phyloP scores from a whole-genome alignment of 37 sponge, comb jelly and placozoan species.

The Oscarella lobularis region DNA sequence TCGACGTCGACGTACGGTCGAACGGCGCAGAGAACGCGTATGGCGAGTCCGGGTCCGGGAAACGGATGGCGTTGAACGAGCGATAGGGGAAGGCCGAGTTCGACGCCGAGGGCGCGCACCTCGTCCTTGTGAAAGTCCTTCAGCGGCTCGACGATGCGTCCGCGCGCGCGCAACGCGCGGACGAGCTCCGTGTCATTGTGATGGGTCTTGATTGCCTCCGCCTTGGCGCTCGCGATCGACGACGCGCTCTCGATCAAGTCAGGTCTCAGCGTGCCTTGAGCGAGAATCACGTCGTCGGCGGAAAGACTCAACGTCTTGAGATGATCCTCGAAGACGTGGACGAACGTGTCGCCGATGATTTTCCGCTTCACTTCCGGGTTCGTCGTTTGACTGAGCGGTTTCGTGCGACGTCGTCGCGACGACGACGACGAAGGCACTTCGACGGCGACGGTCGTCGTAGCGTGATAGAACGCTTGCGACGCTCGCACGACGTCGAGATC shows the following conservation, averaged over 20 bases:
- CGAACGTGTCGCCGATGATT: slow-evolving; percentile 86
- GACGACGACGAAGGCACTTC: not conserved
- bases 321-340: slow-evolving; percentile 30
- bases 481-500: slow-evolving; percentile 29
- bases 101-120: slow-evolving; percentile 57
- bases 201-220: slow-evolving; percentile 86
- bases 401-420: slow-evolving; percentile 7
- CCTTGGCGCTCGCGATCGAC: slow-evolving; percentile 43
- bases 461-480: slow-evolving; percentile 17
- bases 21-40: slow-evolving; percentile 50
- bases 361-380: slow-evolving; percentile 70
- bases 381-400: slow-evolving; percentile 37
- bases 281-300: slow-evolving; percentile 25
- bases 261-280: slow-evolving; percentile 74
- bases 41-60: slow-evolving; percentile 82
- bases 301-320: slow-evolving; percentile 15
- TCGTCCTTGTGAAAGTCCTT: slow-evolving; percentile 87
- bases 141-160: slow-evolving; percentile 69
- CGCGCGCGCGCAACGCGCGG: slow-evolving; percentile 50
- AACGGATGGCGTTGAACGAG: slow-evolving; percentile 81
- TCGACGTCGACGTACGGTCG: slow-evolving; percentile 23
- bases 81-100: slow-evolving; percentile 56
- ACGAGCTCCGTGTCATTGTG: slow-evolving; percentile 85
- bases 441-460: slow-evolving; percentile 15
- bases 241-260: slow-evolving; percentile 90